Evolutionary conservation across 2,888 invertebrate species (phyloP).

Genomic region (Agelastica alni): DNA sequence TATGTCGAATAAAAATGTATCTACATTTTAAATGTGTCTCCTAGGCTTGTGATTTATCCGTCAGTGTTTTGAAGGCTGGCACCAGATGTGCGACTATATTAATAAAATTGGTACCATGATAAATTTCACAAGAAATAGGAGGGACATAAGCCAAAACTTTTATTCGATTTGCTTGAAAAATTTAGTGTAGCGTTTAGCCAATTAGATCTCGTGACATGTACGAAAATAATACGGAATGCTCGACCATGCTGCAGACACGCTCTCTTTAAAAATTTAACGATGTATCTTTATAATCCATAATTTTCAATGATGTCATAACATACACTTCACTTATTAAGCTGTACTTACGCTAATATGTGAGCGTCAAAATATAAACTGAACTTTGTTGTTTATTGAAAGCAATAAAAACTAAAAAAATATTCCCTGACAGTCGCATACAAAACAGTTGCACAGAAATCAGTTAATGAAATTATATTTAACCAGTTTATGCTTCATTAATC

Average conservation of each 20-base stretch:
- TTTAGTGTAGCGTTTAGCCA: conserved; percentile 22
- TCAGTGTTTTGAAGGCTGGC: conserved; percentile 32
- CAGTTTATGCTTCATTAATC: too few species aligned
- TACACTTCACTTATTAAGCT: background rate
- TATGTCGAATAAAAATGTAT: too few species aligned
- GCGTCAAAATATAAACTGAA: too few species aligned
- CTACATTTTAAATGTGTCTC: too few species aligned
- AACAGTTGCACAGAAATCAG: too few species aligned
- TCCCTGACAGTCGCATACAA: too few species aligned
- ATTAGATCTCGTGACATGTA: conserved; percentile 19
- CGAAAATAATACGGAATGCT: conserved; percentile 18
- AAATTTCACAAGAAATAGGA: conserved; percentile 24
- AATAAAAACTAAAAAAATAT: too few species aligned
- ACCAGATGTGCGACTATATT: conserved; percentile 40
- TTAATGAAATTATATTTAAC: too few species aligned
- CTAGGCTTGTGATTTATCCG: too few species aligned
- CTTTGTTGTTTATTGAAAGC: too few species aligned
- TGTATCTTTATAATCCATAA: conserved; percentile 14
- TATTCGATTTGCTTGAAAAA: conserved; percentile 19
- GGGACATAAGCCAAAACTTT: conserved; percentile 21
- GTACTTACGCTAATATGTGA: too few species aligned
- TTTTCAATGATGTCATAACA: conserved; percentile 5
- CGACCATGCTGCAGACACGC: conserved; percentile 15
- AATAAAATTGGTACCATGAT: conserved; percentile 25
- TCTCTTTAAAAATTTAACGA: conserved; percentile 18